These are phyloP conservation scores for Phortica okadai DNA, from an alignment of 2,888 invertebrate genomes.

Conservation along the genomic window DNA sequence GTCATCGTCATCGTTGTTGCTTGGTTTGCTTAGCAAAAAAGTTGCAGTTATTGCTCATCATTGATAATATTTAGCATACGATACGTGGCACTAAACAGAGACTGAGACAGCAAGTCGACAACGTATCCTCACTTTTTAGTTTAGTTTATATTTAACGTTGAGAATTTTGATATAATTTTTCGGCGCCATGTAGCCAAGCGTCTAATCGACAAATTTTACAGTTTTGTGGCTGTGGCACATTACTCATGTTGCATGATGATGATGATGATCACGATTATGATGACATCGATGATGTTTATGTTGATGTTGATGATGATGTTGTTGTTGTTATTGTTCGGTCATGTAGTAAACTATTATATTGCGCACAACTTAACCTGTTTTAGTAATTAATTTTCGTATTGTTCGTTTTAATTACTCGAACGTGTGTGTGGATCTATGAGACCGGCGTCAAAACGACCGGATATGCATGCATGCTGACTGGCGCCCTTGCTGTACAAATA, in stretches of 20 bases:
- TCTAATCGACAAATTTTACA: neutral
- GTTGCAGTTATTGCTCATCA: neutral
- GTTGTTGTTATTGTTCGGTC: neutral
- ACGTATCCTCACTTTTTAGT: neutral
- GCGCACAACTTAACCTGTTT: slow-evolving; percentile 75
- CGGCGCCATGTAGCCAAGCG: slow-evolving; percentile 17
- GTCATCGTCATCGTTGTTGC: neutral
- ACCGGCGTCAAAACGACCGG: neutral
- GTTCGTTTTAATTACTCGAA: slow-evolving; percentile 74
- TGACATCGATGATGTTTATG: slow-evolving; percentile 2
- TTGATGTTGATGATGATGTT: slow-evolving; percentile 9
- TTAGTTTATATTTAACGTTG: neutral
- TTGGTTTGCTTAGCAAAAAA: neutral
- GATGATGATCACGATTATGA: neutral
- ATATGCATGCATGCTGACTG: neutral
- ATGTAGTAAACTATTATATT: slow-evolving; percentile 50
- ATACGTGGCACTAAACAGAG: neutral
- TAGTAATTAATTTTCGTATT: slow-evolving; percentile 75
- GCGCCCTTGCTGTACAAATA: neutral
- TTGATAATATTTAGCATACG: neutral
- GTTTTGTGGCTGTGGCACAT: slow-evolving; percentile 11
- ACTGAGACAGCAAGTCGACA: neutral
- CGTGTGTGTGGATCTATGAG: slow-evolving; percentile 10
- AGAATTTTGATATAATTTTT: slow-evolving; percentile 21
- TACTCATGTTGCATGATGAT: slow-evolving; percentile 21